Conservation (phyloP, 2,113 vertebrate species). For the Sinocyclocheilus anshuiensis region DNA sequence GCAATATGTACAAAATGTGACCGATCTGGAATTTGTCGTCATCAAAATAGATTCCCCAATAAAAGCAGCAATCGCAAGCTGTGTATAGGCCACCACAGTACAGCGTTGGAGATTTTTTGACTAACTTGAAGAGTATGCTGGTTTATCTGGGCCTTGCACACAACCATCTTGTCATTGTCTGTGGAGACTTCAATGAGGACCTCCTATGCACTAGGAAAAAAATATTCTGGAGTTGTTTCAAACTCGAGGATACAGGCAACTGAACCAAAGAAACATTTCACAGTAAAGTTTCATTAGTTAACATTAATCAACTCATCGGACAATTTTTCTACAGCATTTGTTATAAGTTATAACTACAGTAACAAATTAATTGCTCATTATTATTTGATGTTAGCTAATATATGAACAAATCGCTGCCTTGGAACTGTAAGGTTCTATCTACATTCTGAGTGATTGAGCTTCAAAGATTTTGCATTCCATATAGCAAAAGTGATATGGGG, state of each 20-base stretch:
- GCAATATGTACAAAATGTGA: neutral
- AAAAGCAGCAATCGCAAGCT: neutral
- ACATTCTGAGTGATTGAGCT: too few relatives aligned
- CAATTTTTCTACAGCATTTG: too few relatives aligned
- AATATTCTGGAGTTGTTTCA: neutral
- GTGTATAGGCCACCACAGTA: conserved; percentile 43
- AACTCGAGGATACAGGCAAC: neutral
- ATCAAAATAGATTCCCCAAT: neutral
- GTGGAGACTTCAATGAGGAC: neutral
- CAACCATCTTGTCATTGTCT: neutral
- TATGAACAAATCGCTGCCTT: too few relatives aligned
- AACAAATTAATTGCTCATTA: too few relatives aligned
- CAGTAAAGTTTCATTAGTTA: too few relatives aligned
- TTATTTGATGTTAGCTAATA: too few relatives aligned
- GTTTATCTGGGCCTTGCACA: neutral
- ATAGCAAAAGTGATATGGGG: too few relatives aligned
- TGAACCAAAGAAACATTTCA: neutral
- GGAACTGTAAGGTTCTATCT: too few relatives aligned
- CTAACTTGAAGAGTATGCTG: neutral
- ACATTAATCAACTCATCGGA: too few relatives aligned
- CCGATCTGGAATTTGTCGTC: neutral
- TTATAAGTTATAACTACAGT: too few relatives aligned
- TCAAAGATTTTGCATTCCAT: too few relatives aligned
- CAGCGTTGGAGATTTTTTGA: neutral
- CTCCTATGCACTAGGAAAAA: too few relatives aligned